Evolutionary conservation across 2,888 invertebrate species (phyloP), one percentile per base, ranked within the genome.

Genomic region (Strigamia maritima): DNA sequence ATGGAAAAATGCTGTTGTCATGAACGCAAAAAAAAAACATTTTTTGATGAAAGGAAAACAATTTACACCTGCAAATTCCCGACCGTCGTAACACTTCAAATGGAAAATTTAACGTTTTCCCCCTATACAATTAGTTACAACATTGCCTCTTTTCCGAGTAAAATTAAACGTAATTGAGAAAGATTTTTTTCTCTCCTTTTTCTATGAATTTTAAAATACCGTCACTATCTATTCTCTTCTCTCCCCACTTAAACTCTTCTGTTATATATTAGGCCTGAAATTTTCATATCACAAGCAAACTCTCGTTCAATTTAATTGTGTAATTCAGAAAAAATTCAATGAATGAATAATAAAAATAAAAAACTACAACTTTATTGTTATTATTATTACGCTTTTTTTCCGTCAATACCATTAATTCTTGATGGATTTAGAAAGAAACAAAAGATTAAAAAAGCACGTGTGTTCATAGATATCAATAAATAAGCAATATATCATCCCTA

Each of bases 41-140:
- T n/a, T 70, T 28, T 14, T 12, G 70, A 28, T 70, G 26, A 70
- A 70, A 28, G 70, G 14, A 70, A 70, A 70, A 70, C 70, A 70
- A 70, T 70, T 70, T 28, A 70, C 70, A 70, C 70, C 70, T 70
- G 70, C 70, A 70, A 70, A 70, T 70, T 70, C 70, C 60, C 70
- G 28, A 26, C 70, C 70, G 70, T 70, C 12, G 26, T 28, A 70
- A 70, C 70, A 28, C 70, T 70, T 70, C 28, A 28, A 70, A 70
- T 70, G 28, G 28, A 70, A 70, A 70, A 26, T 70, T 70, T 70
- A 70, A 70, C 70, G 14, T 28, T n/a, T 28, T 28, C 70, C 12
- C 70, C 70, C 54, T n/a, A 6, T 70, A 70, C 28, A 70, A 70
- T 70, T 70, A 70, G 70, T 70, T 70, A 70, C 70, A 70, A 70